phyloP scores from a whole-genome alignment of 2,888 invertebrate species.

The Lasioglossum pauxillum region DNA sequence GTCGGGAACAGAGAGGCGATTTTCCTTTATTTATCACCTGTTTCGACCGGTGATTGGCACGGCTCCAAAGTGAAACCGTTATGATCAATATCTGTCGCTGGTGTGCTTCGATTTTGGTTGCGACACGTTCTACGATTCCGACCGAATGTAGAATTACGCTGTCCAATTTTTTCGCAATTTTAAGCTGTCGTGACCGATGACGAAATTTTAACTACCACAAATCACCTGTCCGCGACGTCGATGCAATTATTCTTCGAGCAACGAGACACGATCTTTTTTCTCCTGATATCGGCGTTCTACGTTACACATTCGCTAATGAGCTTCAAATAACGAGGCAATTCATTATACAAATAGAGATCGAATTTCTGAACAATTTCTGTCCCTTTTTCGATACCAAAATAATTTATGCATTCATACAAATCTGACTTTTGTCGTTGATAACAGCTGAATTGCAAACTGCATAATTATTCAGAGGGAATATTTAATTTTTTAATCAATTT shows the following conservation, averaged over 20 bases:
- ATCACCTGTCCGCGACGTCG: background rate
- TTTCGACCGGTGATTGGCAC: slow-evolving; percentile 38
- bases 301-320: background rate
- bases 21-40: slow-evolving; percentile 36
- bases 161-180: slow-evolving; percentile 3
- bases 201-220: background rate
- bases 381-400: background rate
- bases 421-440: background rate
- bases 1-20: slow-evolving; percentile 2
- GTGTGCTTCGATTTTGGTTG: slow-evolving; percentile 33
- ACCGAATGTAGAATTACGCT: background rate
- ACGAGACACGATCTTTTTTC: background rate
- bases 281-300: background rate
- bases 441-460: too few relatives aligned
- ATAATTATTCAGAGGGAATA: too few relatives aligned
- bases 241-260: background rate
- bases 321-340: background rate
- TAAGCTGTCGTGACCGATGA: background rate
- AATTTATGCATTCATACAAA: background rate
- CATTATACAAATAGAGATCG: background rate
- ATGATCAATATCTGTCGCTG: slow-evolving; percentile 50
- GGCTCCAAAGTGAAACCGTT: slow-evolving; percentile 35
- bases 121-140: background rate
- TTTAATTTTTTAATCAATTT: background rate
- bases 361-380: background rate